Evolutionary conservation across 2,888 invertebrate species (phyloP).

Genomic region (Lithophane leautieri): DNA sequence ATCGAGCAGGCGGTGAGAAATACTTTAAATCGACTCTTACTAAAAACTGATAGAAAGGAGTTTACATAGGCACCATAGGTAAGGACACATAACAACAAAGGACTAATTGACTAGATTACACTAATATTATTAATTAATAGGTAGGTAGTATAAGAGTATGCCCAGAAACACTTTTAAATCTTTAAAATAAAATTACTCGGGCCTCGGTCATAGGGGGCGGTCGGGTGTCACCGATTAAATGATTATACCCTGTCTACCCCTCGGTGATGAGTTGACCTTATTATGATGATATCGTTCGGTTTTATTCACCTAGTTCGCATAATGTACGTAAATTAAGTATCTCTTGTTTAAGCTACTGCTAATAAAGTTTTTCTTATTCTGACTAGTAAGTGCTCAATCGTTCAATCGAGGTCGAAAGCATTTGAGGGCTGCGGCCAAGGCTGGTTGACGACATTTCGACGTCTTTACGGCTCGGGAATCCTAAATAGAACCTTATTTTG

Average conservation of each 20-base stretch:
- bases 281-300: background rate
- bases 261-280: conserved; percentile 21
- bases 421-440: conserved; percentile 68
- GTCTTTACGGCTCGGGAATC: conserved; percentile 63
- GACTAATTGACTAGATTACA: background rate
- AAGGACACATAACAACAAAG: background rate
- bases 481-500: conserved; percentile 53
- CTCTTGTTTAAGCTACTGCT: conserved; percentile 34
- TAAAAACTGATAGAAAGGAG: background rate
- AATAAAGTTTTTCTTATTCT: conserved; percentile 49
- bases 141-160: background rate
- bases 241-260: conserved; percentile 17
- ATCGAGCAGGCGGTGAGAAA: background rate
- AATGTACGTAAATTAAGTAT: conserved; percentile 27
- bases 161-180: background rate
- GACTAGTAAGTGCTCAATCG: conserved; percentile 56
- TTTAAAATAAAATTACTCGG: background rate
- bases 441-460: conserved; percentile 67
- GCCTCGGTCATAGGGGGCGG: background rate
- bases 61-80: background rate
- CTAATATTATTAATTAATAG: background rate
- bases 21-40: background rate
- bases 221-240: background rate
- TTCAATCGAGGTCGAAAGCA: conserved; percentile 62
- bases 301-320: conserved; percentile 24